Conservation (phyloP, 2,797 vertebrate species). For the Simalia tracyae region DNA sequence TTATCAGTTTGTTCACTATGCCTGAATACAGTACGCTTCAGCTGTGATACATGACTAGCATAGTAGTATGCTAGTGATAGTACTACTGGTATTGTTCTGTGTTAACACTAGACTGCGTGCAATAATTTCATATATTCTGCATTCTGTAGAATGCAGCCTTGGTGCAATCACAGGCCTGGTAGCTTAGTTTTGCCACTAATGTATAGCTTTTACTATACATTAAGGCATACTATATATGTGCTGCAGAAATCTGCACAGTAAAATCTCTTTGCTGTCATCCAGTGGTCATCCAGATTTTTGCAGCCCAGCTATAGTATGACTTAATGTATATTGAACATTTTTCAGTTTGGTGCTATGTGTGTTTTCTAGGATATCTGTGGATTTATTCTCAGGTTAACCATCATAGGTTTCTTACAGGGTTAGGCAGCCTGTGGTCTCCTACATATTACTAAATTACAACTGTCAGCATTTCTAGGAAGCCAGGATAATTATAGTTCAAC, state of each 20-base stretch:
- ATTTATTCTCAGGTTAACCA: not conserved
- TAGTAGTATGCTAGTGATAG: not conserved
- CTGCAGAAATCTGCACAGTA: not conserved
- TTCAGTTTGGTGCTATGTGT: not conserved
- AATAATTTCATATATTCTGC: not conserved
- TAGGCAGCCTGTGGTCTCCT: not conserved
- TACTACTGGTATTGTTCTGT: not conserved
- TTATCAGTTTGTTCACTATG: not conserved
- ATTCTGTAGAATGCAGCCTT: not conserved
- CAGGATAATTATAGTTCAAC: not conserved
- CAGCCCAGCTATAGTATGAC: not conserved
- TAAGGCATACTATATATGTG: not conserved
- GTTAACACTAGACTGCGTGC: not conserved
- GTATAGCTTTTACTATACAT: not conserved
- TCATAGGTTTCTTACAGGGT: not conserved
- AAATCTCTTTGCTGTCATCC: not conserved
- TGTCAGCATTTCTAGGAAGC: not conserved
- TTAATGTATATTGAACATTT: not conserved
- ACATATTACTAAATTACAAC: not conserved
- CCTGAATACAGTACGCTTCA: not conserved
- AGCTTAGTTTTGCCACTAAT: not conserved
- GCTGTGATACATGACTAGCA: not conserved
- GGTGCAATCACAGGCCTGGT: not conserved
- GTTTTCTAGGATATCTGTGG: not conserved
- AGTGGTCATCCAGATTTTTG: not conserved